Evolutionary conservation across 1,140 invertebrate species (phyloP).

Genomic region (Pinna nobilis): DNA sequence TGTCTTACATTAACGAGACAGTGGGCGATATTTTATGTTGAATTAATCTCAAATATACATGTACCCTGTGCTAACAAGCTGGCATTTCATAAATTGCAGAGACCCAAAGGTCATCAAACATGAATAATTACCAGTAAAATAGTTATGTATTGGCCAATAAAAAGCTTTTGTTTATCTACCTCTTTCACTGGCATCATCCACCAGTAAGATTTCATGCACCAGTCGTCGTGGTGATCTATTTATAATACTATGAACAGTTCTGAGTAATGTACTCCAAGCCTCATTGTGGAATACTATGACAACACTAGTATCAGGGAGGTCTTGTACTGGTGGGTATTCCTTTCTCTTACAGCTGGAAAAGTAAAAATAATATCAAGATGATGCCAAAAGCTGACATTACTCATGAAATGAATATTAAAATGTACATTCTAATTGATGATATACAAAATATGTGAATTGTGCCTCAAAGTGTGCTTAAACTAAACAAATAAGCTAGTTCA

Average conservation of each 20-base stretch:
- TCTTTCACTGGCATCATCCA: conserved; percentile 96
- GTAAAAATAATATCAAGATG: neutral
- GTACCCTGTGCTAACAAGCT: no score
- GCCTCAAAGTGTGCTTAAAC: neutral
- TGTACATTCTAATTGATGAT: no score
- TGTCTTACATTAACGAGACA: no score
- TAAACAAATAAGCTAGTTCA: neutral
- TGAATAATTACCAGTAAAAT: no score
- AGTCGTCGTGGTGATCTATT: conserved; percentile 90
- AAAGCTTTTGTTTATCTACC: conserved; percentile 75
- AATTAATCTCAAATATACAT: no score
- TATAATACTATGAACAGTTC: conserved; percentile 98
- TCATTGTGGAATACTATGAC: conserved; percentile 99
- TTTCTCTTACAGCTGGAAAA: conserved; percentile 76
- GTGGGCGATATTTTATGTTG: no score
- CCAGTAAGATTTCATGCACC: conserved; percentile 95
- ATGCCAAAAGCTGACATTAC: no score
- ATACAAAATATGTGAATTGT: no score
- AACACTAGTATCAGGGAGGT: conserved; percentile 84
- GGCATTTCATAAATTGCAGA: no score
- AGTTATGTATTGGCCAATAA: no score
- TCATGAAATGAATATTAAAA: no score
- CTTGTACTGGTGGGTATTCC: conserved; percentile 78
- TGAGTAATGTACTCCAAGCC: conserved; percentile 95
- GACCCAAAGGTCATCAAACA: no score